A percentile compares a stretch with the other conserved stretches of the same genome.
Evolutionary conservation across 2,888 invertebrate species (phyloP).

Genomic region (Scaptomyza reducta): DNA sequence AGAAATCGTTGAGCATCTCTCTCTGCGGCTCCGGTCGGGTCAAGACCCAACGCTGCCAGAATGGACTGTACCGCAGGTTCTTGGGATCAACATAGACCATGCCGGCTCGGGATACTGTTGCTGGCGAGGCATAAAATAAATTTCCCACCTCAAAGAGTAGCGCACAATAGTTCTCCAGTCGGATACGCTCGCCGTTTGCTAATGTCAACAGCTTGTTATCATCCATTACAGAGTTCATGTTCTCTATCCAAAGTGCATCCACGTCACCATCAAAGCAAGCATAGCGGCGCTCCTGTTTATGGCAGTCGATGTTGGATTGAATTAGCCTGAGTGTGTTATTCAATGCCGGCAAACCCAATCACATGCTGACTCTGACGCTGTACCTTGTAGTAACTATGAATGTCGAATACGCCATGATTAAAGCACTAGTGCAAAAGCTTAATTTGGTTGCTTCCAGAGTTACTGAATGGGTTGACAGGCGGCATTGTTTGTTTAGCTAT

Average conservation of each 20-base stretch:
- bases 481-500: constrained; percentile 32
- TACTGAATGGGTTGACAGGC: constrained; percentile 32
- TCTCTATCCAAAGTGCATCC: constrained; percentile 97
- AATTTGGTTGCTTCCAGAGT: constrained; percentile 37
- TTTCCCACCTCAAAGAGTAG: constrained; percentile 95
- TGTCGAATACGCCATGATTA: not conserved
- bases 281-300: constrained; percentile 89
- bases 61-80: constrained; percentile 93
- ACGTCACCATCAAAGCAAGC: constrained; percentile 97
- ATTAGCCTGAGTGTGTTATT: constrained; percentile 79
- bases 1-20: constrained; percentile 85
- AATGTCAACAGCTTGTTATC: constrained; percentile 95
- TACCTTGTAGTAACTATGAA: not conserved
- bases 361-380: constrained; percentile 4
- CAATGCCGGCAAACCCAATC: constrained; percentile 43
- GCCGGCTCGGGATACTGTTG: constrained; percentile 95
- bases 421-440: constrained; percentile 18
- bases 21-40: constrained; percentile 85
- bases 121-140: constrained; percentile 95
- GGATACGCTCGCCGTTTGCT: constrained; percentile 95
- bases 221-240: constrained; percentile 99
- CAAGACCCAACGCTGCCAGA: constrained; percentile 93
- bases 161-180: constrained; percentile 91
- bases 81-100: constrained; percentile 98
- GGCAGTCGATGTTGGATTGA: constrained; percentile 58